Base-by-base conservation (phyloP, 2,113 vertebrate genomes). In the Phylloscopus whistleri region DNA sequence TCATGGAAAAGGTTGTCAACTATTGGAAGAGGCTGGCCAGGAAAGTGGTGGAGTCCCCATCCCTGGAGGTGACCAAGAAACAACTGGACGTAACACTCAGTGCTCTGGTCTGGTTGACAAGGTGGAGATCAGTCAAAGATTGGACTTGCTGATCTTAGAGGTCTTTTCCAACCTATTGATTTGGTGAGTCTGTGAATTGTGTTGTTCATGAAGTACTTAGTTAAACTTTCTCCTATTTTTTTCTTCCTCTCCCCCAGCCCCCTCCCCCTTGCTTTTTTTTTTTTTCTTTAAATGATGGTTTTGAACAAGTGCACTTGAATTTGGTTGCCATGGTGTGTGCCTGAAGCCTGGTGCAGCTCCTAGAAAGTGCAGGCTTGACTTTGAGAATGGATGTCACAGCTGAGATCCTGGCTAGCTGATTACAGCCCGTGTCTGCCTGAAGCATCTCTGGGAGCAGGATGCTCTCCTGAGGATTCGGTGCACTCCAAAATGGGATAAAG, bases 241-340 rank as follows among this genome's bases (percentile, higher is more conserved):
- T n/a, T 4, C 8, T 4, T 44, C 11, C 13, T 6, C 16, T 3
- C 8, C 5, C 9, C 5, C 11, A 41, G 5, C 3, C 2, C 2
- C 8, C 4, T 6, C 27, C 6, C 2, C 3, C 7, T 6, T 22
- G 7, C 6, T 9, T 11, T 39, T 17, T 23, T 5, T 14, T 56
- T 43, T 26, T 15, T 23, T 7, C 1, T 26, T 39, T 63, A 49
- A 81, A 31, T 15, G 30, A 26, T 60, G 13, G 14, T 75, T 84
- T 63, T 6, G 4, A 89, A 62, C 63, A 51, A 58, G 23, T 10
- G 15, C 69, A 5, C 43, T 89, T 37, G 43, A 56, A 39, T 92
- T 68, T 75, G 52, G 69, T 90, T 93, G 73, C 88, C 73, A 51
- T 80, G 73, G 85, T 12, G 0, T n/a, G 66, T n/a, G 49, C 6